Conservation (phyloP, 2,113 vertebrate species). For the Prochilodus magdalenae region DNA sequence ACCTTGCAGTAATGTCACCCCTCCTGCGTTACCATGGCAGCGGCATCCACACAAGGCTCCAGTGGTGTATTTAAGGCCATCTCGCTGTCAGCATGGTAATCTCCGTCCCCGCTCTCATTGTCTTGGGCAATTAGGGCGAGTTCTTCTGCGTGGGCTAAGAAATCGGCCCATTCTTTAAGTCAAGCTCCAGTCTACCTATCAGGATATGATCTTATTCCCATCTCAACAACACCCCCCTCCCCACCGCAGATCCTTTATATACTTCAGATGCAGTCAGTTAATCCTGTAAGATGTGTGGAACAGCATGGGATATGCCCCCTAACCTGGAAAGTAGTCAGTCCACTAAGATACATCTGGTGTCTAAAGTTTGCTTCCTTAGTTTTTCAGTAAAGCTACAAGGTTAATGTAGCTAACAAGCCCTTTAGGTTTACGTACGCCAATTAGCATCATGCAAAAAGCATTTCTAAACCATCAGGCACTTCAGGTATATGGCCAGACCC, state of each 20-base stretch:
- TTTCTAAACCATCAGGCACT: too few species aligned
- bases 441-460: too few species aligned
- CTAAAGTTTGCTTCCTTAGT: too few species aligned
- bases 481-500: too few species aligned
- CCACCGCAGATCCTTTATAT: not conserved
- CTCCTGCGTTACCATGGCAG: conserved; percentile 55
- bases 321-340: too few species aligned
- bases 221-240: too few species aligned
- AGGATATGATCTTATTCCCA: conserved; percentile 53
- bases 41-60: conserved; percentile 46
- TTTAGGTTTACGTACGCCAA: too few species aligned
- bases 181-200: conserved; percentile 38
- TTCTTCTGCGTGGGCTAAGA: conserved; percentile 44
- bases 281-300: not conserved
- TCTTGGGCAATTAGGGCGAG: conserved; percentile 51
- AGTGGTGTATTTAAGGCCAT: conserved; percentile 55
- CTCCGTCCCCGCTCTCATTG: conserved; percentile 41
- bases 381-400: too few species aligned
- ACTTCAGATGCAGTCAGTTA: not conserved
- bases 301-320: not conserved
- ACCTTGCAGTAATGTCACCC: conserved; percentile 58
- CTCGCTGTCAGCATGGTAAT: conserved; percentile 53
- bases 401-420: too few species aligned
- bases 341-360: too few species aligned
- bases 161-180: conserved; percentile 45